Base-by-base conservation (phyloP, 2,797 vertebrate species). In the Antrozous pallidus region DNA sequence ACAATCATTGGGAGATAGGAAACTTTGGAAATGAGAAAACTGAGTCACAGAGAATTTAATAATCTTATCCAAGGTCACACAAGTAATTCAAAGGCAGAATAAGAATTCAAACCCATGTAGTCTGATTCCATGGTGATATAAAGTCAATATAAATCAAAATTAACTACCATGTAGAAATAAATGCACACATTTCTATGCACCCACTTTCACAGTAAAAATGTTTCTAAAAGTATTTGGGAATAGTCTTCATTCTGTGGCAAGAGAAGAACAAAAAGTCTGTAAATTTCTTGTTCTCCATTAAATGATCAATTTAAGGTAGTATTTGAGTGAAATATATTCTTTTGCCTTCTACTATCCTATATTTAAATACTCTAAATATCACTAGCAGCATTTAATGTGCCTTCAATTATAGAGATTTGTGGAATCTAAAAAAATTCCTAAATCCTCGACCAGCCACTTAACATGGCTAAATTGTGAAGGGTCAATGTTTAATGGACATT, bases 221-320 rank as follows among this genome's bases (percentile, higher is more conserved):
- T 16, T 94, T 93, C 24, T 42, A 81, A 84, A 78, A 63, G 9
- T 56, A 92, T 74, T 95, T 88, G 49, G 20, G 5, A 90, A 90
- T n/a, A 38, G 38, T 58, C 3, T 70, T 28, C 28, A 80, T 77
- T 93, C 42, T 86, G 14, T 73, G 51, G 9, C 28, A 91, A 69
- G 28, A 82, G 5, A 90, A 78, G 22, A 67, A 73, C 17, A 83
- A 20, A 80, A 91, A 83, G 36, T 78, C 49, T 69, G 36, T 10
- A 87, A 89, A 80, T 33, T 18, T 56, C 49, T 93, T 92, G 3
- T 71, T 4, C 14, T 61, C 88, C 17, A 74, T 71, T 93, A 86
- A 90, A 51, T 69, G 16, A 89, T 67, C 38, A 79, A 65, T 31
- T 93, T 82, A 80, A 83, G 49, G 51, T n/a, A 75, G 47, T 2